phyloP scores from a whole-genome alignment of 2,797 vertebrate species.

The Antrozous pallidus region DNA sequence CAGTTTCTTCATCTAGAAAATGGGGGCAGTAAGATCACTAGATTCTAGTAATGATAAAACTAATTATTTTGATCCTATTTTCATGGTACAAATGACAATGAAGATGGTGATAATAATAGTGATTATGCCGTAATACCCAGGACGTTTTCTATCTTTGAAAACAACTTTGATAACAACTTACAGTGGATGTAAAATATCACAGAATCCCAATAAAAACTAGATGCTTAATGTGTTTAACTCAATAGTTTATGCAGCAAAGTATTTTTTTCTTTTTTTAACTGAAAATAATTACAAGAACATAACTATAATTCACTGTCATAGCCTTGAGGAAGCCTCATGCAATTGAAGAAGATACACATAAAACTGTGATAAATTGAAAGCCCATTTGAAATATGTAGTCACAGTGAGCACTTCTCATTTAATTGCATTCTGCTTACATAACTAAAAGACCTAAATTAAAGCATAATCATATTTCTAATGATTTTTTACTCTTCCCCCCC shows the following conservation, averaged over 20 bases:
- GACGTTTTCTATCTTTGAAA: not conserved
- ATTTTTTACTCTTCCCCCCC: not conserved
- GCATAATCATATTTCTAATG: conserved; percentile 61
- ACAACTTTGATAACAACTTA: not conserved
- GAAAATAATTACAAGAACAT: conserved; percentile 65
- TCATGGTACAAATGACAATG: not conserved
- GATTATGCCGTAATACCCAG: not conserved
- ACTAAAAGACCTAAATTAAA: conserved; percentile 71
- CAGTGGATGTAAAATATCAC: not conserved
- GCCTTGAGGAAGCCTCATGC: conserved; percentile 59
- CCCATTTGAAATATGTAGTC: conserved; percentile 68
- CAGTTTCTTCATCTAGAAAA: not conserved
- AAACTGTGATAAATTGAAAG: conserved; percentile 67
- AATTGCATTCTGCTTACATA: conserved; percentile 72
- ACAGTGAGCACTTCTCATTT: conserved; percentile 51
- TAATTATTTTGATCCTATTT: not conserved
- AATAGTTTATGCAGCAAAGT: not conserved
- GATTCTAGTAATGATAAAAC: not conserved
- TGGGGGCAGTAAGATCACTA: not conserved
- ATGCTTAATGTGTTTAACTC: conserved; percentile 40
- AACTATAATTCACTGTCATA: conserved; percentile 62
- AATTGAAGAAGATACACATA: conserved; percentile 65
- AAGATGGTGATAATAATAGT: not conserved
- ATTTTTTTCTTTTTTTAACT: not conserved
- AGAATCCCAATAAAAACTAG: not conserved